A percentile compares a stretch with the other conserved stretches of the same genome.
Evolutionary conservation across 2,888 invertebrate species (phyloP).

Genomic region (Drosophila formosana): DNA sequence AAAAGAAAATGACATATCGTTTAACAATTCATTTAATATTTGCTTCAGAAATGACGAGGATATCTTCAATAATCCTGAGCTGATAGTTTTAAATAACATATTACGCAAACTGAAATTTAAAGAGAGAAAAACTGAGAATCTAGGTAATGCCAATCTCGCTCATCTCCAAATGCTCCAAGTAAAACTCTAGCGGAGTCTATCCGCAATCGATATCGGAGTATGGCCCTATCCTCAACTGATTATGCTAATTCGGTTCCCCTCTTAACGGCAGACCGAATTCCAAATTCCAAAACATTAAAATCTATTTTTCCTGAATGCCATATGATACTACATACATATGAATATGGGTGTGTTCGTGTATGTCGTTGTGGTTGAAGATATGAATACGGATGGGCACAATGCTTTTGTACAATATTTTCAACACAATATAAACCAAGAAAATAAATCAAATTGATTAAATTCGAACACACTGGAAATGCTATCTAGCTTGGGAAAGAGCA

Average conservation of each 20-base stretch:
- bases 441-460: slow-evolving; percentile 84
- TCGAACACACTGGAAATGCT: slow-evolving; percentile 67
- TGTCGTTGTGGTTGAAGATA: slow-evolving; percentile 48
- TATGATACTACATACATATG: slow-evolving; percentile 43
- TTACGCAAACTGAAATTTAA: background rate
- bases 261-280: slow-evolving; percentile 31
- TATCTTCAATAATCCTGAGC: background rate
- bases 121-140: slow-evolving; percentile 25
- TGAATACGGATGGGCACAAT: slow-evolving; percentile 66
- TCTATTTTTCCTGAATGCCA: slow-evolving; percentile 65
- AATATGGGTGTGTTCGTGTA: background rate
- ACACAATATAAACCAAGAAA: slow-evolving; percentile 73
- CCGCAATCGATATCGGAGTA: slow-evolving; percentile 16
- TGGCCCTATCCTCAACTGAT: slow-evolving; percentile 62
- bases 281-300: slow-evolving; percentile 46
- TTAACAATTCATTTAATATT: too few species aligned
- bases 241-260: slow-evolving; percentile 66
- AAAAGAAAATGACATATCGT: too few species aligned
- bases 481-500: slow-evolving; percentile 35
- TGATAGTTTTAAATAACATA: background rate
- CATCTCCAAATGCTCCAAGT: slow-evolving; percentile 28
- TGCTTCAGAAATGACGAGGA: too few species aligned
- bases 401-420: slow-evolving; percentile 71
- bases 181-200: slow-evolving; percentile 39
- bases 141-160: slow-evolving; percentile 28